Conservation (phyloP, 2,888 invertebrate genomes). For the Lysandra bellargus region DNA sequence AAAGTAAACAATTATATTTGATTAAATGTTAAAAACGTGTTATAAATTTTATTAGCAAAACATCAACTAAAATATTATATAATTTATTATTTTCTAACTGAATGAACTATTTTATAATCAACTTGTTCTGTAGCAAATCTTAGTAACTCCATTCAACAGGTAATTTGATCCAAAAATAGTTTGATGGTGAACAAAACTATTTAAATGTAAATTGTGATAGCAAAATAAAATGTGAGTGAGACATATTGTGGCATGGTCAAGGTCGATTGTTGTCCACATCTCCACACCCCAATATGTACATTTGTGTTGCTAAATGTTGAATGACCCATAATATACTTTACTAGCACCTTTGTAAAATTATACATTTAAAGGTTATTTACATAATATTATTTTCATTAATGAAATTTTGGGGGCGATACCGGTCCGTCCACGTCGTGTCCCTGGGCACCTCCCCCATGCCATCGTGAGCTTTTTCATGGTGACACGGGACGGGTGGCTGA, state of each 20-base stretch:
- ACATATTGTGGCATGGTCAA: neutral
- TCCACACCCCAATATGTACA: neutral
- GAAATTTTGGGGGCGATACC: too few relatives aligned
- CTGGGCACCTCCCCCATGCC: too few relatives aligned
- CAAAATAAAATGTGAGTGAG: neutral
- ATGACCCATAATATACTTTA: neutral
- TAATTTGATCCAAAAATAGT: neutral
- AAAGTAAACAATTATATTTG: neutral
- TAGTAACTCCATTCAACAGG: neutral
- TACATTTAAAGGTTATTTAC: too few relatives aligned
- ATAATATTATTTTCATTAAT: too few relatives aligned
- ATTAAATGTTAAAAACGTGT: too few relatives aligned
- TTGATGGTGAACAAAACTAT: neutral
- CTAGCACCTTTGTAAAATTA: neutral
- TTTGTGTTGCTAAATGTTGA: neutral
- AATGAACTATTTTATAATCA: neutral
- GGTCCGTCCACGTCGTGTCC: too few relatives aligned
- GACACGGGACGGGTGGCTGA: too few relatives aligned
- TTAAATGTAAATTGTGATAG: neutral
- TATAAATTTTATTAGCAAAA: neutral
- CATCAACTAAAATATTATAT: neutral
- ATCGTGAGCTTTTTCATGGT: too few relatives aligned
- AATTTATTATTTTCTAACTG: neutral
- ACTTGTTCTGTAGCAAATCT: neutral
- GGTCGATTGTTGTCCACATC: neutral